A percentile compares a stretch with the other conserved stretches of the same genome.
These are phyloP conservation scores for Drosophila prostipennis DNA, from an alignment of 2,888 invertebrate genomes.

Conservation along the genomic window DNA sequence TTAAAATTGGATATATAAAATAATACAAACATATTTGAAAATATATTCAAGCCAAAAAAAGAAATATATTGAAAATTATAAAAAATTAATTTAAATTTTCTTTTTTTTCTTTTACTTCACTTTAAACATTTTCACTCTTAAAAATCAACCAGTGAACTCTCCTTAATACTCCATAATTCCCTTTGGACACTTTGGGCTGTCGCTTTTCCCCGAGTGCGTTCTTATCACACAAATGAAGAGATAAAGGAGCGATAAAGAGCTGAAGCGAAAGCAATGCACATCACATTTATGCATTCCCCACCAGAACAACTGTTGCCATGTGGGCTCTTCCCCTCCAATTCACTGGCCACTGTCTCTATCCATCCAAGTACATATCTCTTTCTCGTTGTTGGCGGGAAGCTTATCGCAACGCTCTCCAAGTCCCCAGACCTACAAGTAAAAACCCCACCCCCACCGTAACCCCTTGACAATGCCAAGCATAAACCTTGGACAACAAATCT, in stretches of 20 bases:
- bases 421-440: background rate
- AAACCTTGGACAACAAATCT: constrained; percentile 54
- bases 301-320: constrained; percentile 42
- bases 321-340: background rate
- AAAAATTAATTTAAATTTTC: background rate
- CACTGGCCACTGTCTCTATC: constrained; percentile 1
- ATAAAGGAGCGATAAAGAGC: constrained; percentile 25
- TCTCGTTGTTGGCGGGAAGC: constrained; percentile 16
- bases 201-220: background rate
- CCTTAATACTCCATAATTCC: constrained; percentile 12
- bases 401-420: constrained; percentile 40
- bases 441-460: constrained; percentile 14
- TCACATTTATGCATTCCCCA: constrained; percentile 31
- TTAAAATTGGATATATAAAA: no score
- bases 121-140: background rate
- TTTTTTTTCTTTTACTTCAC: background rate
- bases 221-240: constrained; percentile 23
- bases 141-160: constrained; percentile 21
- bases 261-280: constrained; percentile 18
- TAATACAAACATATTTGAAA: no score
- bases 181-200: constrained; percentile 19
- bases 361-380: constrained; percentile 10
- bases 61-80: no score
- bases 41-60: no score
- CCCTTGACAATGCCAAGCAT: constrained; percentile 28